phyloP scores from a whole-genome alignment of 2,888 invertebrate genomes.

The Chloroclysta siterata region DNA sequence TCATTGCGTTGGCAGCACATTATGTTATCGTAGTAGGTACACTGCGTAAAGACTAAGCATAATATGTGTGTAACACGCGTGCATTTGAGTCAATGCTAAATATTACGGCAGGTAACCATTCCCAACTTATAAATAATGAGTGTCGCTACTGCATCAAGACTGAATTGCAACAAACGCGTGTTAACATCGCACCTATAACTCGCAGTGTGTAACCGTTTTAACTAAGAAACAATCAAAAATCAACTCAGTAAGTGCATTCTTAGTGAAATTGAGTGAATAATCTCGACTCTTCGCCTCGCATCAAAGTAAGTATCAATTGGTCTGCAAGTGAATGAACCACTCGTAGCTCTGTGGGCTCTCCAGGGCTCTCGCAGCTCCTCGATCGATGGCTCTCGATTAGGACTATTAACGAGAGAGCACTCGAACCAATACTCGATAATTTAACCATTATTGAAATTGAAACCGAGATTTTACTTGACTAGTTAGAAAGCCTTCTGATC shows the following conservation, averaged over 20 bases:
- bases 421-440: conserved; percentile 35
- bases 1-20: too few relatives aligned
- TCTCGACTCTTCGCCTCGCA: neutral
- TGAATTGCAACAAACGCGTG: too few relatives aligned
- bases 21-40: too few relatives aligned
- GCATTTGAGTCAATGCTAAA: too few relatives aligned
- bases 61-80: too few relatives aligned
- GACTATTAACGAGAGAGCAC: conserved; percentile 36
- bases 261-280: neutral
- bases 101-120: too few relatives aligned
- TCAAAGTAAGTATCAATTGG: conserved; percentile 20
- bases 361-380: conserved; percentile 7
- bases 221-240: too few relatives aligned
- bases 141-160: too few relatives aligned
- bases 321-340: conserved; percentile 17
- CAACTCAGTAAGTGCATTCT: neutral
- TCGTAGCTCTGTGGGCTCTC: conserved; percentile 12
- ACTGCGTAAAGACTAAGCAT: too few relatives aligned
- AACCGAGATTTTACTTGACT: neutral
- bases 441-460: conserved; percentile 37
- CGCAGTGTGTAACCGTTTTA: too few relatives aligned
- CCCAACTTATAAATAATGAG: too few relatives aligned
- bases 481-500: neutral
- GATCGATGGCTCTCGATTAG: conserved; percentile 40
- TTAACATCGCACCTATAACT: too few relatives aligned